phyloP scores from a whole-genome alignment of 2,113 vertebrate genomes.

The Percopsis transmontana region DNA sequence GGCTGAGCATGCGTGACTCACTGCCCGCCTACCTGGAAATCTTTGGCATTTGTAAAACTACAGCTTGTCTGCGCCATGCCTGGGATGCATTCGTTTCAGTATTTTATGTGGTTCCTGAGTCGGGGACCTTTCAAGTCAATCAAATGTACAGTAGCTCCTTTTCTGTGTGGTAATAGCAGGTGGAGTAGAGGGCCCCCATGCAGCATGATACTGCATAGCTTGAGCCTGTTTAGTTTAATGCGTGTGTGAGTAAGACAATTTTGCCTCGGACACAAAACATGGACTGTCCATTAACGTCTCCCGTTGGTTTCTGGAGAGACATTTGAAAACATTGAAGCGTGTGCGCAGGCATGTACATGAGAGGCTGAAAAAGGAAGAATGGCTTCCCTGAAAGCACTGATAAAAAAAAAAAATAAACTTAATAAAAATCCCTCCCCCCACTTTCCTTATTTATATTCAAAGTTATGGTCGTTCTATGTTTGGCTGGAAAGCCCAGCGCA shows the following conservation, averaged over 20 bases:
- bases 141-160: neutral
- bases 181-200: neutral
- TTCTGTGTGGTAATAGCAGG: neutral
- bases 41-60: conserved; percentile 18
- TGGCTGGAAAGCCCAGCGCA: neutral
- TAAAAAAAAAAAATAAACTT: no score
- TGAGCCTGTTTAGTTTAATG: neutral
- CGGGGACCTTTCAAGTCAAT: neutral
- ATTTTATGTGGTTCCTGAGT: conserved; percentile 16
- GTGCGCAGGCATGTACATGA: neutral
- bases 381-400: no score
- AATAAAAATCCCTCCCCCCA: neutral
- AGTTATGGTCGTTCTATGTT: conserved; percentile 2
- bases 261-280: no score
- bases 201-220: neutral
- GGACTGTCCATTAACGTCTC: no score
- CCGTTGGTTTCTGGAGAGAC: no score
- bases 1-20: conserved; percentile 7
- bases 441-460: neutral
- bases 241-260: neutral
- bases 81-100: conserved; percentile 15
- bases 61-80: conserved; percentile 2
- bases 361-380: no score
- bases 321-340: no score
- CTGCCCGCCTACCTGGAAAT: conserved; percentile 13